A percentile compares a stretch with the other conserved stretches of the same genome.
These are phyloP conservation scores for Aricia agestis DNA, from an alignment of 1,140 invertebrate genomes.

Conservation along the genomic window DNA sequence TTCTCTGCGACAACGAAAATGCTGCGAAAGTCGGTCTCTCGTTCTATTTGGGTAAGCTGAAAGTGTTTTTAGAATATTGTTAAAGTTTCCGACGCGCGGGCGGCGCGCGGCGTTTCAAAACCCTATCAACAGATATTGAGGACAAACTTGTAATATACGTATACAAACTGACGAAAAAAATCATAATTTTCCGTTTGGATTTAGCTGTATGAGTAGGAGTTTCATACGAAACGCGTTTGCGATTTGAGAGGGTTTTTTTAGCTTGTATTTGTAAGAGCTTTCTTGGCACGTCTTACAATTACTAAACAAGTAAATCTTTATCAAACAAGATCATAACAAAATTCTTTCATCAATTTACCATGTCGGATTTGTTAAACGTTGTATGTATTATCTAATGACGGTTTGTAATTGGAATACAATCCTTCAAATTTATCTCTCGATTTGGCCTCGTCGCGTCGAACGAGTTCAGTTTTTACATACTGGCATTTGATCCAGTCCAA, in stretches of 20 bases:
- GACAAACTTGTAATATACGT: neutral
- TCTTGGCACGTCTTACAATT: too few species aligned
- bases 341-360: too few species aligned
- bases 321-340: neutral
- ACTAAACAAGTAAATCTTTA: too few species aligned
- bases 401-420: neutral
- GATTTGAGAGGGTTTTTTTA: neutral
- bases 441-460: neutral
- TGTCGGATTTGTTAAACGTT: neutral
- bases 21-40: neutral
- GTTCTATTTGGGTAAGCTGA: neutral
- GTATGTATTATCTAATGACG: neutral
- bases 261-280: too few species aligned
- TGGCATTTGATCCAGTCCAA: neutral
- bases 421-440: neutral
- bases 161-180: neutral
- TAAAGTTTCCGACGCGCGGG: neutral
- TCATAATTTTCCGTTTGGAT: neutral
- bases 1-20: neutral
- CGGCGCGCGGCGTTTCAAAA: neutral
- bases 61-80: neutral
- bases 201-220: neutral
- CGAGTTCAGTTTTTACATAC: neutral
- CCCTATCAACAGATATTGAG: neutral
- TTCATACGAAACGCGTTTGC: neutral